Conservation (phyloP, 2,797 vertebrate species). For the Cynodonichthys magdalenae region DNA sequence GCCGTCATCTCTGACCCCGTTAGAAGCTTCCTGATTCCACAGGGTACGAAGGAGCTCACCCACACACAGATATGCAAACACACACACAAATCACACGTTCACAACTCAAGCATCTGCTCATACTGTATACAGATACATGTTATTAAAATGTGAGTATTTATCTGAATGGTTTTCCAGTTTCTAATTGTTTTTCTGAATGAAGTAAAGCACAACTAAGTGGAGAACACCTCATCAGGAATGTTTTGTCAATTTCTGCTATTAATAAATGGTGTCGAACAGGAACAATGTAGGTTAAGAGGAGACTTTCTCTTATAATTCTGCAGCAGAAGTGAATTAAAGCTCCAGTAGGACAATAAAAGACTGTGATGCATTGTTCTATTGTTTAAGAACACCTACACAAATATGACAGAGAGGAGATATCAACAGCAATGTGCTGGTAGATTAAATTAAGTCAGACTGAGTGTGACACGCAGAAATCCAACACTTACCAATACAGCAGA, state of each 20-base stretch:
- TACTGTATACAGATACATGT: neutral
- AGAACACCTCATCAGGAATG: too few species aligned
- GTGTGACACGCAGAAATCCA: too few species aligned
- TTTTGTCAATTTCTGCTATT: too few species aligned
- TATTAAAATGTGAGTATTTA: neutral
- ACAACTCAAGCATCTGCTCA: neutral
- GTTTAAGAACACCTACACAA: constrained; percentile 12
- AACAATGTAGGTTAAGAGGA: neutral
- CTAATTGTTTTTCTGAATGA: too few species aligned
- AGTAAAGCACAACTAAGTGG: too few species aligned
- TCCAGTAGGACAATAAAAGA: neutral
- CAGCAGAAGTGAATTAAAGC: neutral
- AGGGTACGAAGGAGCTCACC: neutral
- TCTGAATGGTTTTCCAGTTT: neutral
- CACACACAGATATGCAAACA: constrained; percentile 20
- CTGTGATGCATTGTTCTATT: constrained; percentile 1
- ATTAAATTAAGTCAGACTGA: too few species aligned
- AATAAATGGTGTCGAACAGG: too few species aligned
- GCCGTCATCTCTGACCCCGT: constrained; percentile 58
- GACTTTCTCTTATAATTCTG: neutral
- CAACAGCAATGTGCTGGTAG: too few species aligned
- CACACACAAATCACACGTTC: neutral
- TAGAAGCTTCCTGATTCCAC: constrained; percentile 42
- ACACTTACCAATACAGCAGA: too few species aligned
- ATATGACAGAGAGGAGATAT: neutral